Base-by-base conservation (phyloP, 53 echinoderm and acorn worm species). In the Crossaster papposus region DNA sequence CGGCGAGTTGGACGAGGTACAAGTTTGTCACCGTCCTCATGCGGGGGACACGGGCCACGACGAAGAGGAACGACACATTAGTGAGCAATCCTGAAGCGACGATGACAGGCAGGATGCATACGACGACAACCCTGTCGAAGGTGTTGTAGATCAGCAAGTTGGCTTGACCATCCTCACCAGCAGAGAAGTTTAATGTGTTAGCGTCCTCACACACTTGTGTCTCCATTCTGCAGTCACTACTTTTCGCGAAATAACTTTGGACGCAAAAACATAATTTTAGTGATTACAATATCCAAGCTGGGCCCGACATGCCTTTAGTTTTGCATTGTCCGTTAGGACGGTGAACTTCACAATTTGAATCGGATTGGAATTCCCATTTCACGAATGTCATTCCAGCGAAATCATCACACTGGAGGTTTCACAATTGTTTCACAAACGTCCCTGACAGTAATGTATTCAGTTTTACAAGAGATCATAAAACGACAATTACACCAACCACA, bases 1-100 rank as follows among this genome's bases (percentile, higher is more conserved):
- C 24, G 3, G 87, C 87, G 1, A 87, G 87, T 26, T 87, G 87
- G 10, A 36, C 64, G 11, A 87, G 37, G 87, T 87, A 87, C 54
- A 87, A 4, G 77, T 87, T 87, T n/a, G 87, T 87, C 77, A 87
- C 75, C 36, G 87, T 87, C 58, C 33, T 58, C 87, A 87, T 87
- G 36, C 87, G 87, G 30, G 87, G 75, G 34, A 87, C 87, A 18
- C 87, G 87, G 35, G 77, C 77, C 22, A 87, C 87, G 6, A 87
- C 77, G 64, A 87, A 76, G 15, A 87, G 62, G 37, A 87, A 87
- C 38, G 87, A 87, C 34, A 55, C 20, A 62, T 87, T 87, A 35
- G 76, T 76, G 10, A 36, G 23, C 22, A 87, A 53, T 51, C 87
- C 87, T 3, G 34, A 15, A 14, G 77, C 87, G 11, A 36, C 64